A percentile compares a stretch with the other conserved stretches of the same genome.
These are phyloP conservation scores for Acanthoscelides obtectus DNA, from an alignment of 2,888 invertebrate species.

Conservation along the genomic window DNA sequence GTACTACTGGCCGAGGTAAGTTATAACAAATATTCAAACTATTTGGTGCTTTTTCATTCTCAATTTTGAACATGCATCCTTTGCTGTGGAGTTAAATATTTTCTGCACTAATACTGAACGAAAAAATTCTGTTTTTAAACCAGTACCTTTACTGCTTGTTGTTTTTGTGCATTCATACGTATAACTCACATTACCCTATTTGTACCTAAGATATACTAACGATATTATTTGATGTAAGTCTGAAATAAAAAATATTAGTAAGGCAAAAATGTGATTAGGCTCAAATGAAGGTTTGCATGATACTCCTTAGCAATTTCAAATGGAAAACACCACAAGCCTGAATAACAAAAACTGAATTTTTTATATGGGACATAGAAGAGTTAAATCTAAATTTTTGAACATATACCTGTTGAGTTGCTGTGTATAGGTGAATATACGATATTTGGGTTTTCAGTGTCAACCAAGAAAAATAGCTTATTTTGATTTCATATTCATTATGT, in stretches of 20 bases:
- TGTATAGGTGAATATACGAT: too few relatives aligned
- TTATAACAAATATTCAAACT: slow-evolving; percentile 5
- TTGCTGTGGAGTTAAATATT: slow-evolving; percentile 15
- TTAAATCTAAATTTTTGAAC: too few relatives aligned
- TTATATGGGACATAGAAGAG: too few relatives aligned
- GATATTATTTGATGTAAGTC: background rate
- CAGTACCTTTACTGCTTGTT: background rate
- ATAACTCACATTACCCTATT: background rate
- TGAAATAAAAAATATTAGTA: background rate
- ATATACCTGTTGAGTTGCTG: too few relatives aligned
- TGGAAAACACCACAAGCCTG: too few relatives aligned
- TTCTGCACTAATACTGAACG: background rate
- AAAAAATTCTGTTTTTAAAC: background rate
- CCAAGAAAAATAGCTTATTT: too few relatives aligned
- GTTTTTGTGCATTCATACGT: background rate
- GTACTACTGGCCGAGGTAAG: slow-evolving; percentile 74
- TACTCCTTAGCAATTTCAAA: too few relatives aligned
- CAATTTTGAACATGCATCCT: slow-evolving; percentile 17
- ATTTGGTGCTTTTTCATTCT: slow-evolving; percentile 10
- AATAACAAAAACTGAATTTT: too few relatives aligned
- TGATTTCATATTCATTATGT: too few relatives aligned
- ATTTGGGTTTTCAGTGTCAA: too few relatives aligned
- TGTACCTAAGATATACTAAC: background rate
- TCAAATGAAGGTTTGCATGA: too few relatives aligned
- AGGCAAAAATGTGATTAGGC: too few relatives aligned